Percentiles rank a stretch among this genome's conserved stretches.
Conservation (phyloP, 2,888 invertebrate genomes). For the Ypsolopha scabrella region DNA sequence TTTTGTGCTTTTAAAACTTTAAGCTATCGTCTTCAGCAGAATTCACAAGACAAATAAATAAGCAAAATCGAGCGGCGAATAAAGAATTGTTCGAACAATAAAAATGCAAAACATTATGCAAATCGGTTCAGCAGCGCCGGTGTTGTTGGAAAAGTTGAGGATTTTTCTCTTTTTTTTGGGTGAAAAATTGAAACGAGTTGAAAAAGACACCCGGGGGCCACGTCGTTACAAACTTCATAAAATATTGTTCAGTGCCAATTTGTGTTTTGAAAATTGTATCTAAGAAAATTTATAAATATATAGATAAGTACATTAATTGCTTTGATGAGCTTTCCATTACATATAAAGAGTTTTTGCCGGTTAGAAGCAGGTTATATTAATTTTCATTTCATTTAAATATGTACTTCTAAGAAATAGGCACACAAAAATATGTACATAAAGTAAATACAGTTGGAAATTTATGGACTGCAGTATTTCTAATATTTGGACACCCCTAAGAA, state of each 20-base stretch:
- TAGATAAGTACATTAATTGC: no score
- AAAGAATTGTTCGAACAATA: background rate
- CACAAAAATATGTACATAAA: no score
- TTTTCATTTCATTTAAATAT: no score
- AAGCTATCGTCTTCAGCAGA: background rate
- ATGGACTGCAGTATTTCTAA: no score
- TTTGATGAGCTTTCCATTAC: no score
- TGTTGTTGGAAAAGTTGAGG: background rate
- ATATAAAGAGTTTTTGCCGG: no score
- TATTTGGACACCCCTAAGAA: no score
- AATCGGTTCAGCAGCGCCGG: background rate
- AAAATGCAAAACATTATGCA: constrained; percentile 2
- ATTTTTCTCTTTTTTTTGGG: background rate
- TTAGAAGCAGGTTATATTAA: no score
- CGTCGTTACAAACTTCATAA: background rate
- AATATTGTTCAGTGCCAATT: background rate
- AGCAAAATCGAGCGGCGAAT: background rate
- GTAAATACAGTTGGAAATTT: no score
- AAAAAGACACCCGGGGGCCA: constrained; percentile 1
- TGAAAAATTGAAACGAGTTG: constrained; percentile 1
- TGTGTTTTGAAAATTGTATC: no score
- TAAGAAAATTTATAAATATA: no score
- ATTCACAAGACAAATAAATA: constrained; percentile 1
- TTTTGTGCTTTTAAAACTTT: background rate
- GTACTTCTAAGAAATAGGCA: no score